Evolutionary conservation across 2,113 vertebrate species (phyloP).

Genomic region (Calyptommatus sinebrachiatus): DNA sequence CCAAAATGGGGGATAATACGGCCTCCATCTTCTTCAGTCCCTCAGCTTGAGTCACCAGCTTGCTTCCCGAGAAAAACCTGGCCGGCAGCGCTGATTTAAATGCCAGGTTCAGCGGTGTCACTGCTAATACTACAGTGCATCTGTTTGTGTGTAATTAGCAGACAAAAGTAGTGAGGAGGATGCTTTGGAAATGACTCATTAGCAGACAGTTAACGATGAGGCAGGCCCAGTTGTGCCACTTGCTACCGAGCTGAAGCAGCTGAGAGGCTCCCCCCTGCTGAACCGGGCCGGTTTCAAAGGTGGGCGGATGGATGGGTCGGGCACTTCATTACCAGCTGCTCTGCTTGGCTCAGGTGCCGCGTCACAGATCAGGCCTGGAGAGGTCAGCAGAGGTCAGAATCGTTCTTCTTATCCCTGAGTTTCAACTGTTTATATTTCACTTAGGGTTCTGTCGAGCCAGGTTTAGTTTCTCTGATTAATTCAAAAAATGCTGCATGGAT

Average conservation of each 20-base stretch:
- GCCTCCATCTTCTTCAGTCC: neutral
- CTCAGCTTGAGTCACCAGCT: neutral
- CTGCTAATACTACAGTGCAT: constrained; percentile 5
- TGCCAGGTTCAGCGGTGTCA: constrained; percentile 10
- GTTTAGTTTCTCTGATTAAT: too few relatives aligned
- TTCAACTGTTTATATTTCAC: neutral
- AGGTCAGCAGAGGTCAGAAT: too few relatives aligned
- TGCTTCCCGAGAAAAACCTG: neutral
- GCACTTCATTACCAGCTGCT: neutral
- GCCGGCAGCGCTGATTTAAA: neutral
- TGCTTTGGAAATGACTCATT: constrained; percentile 41
- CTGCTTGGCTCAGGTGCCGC: neutral
- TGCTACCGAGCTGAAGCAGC: neutral
- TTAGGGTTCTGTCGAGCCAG: too few relatives aligned
- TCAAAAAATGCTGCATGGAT: too few relatives aligned
- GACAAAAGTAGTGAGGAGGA: constrained; percentile 28
- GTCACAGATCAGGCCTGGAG: neutral
- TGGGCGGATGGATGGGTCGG: neutral
- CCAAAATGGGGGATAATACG: too few relatives aligned
- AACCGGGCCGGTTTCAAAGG: neutral
- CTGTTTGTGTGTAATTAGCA: neutral
- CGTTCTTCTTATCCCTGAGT: too few relatives aligned
- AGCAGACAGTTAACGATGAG: constrained; percentile 26
- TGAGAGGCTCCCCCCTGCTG: accelerated
- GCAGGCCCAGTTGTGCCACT: accelerated